Base-by-base conservation (phyloP, 1,140 invertebrate genomes). In the Drosophila murphyi region DNA sequence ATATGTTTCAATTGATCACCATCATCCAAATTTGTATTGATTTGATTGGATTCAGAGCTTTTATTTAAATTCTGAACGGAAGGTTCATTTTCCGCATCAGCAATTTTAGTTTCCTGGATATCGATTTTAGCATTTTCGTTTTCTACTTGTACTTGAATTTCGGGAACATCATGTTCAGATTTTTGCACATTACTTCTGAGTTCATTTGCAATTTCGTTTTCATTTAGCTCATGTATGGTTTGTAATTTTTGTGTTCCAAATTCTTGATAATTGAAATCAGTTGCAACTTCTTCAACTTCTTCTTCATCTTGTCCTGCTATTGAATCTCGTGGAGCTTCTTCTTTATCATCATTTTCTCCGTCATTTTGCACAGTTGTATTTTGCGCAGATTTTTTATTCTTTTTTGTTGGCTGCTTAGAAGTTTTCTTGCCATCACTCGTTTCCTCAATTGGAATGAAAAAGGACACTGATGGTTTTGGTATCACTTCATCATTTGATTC, bases 151-250 rank as follows among this genome's bases (percentile, higher is more conserved):
- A 35, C 35, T 34, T 4, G 52, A 3, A 2, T n/a, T 32, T 5
- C 5, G 3, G 20, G 47, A 10, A 20, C 20, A 34, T 32, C 28
- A 48, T 2, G 6, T 34, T 8, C 7, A 0, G 29, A 2, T 20
- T 54, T 39, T 5, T 47, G 20, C 0, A n/a, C 0, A 3, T 63
- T 63, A 43, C n/a, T 20, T 55, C 29, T 41, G 2, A 50, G 5
- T 4, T 70, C 82, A 51, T 10, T 65, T 32, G 8, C 6, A 1
- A 50, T 50, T 34, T 86, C 83, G 60, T 52, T 75, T 72, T 88
- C 83, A 63, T 89, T 88, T 0, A 78, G 63, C 32, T 88, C 83
- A n/a, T 72, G 59, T 10, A 88, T 88, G 12, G 83, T 88, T 62
- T 88, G 83, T 28, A 88, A 41, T 32, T 83, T 89, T 1, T 65